Base-by-base conservation (phyloP, 2,888 invertebrate species). In the Chloromyia formosa region DNA sequence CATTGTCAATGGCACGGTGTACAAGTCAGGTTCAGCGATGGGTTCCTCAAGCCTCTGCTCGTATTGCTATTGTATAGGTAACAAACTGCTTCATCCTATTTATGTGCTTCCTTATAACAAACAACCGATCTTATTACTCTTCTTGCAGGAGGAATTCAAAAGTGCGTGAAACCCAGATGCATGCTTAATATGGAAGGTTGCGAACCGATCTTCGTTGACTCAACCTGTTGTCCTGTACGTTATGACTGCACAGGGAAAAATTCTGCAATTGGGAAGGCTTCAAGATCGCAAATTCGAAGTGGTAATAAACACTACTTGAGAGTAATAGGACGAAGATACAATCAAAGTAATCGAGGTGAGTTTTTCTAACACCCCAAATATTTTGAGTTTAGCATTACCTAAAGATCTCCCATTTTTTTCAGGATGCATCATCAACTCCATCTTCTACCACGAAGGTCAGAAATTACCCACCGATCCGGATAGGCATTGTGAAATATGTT, bases 151-250 rank as follows among this genome's bases (percentile, higher is more conserved):
- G 93, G 93, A 3, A 86, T 87, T 71, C 89, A 92, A 79, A 89
- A 90, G 80, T 95, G 95, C 84, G 92, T 95, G 73, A 89, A 90
- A 77, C 95, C 95, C 0, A 90, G 90, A 81, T 95, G 95, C 84
- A 87, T 94, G 81, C 87, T 94, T 68, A 90, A 92, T 0, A 88
- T 93, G 49, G 88, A 90, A 20, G 93, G 92, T 88, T 79, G 84
- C 42, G 83, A 84, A 49, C 84, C 85, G 0, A 83, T 85, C n/a
- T 84, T 83, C 75, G 83, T 84, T n/a, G 84, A 85, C 75, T 83
- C 84, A 27, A 82, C 85, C 9, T 95, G 95, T 84, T 95, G 95
- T 82, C 95, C 95, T 0, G 89, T 92, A 75, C 89, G 92, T 76
- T 95, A 95, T 85, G 91, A 93, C 83, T 95, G 92, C 82, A 82